phyloP scores from a whole-genome alignment of 2,113 vertebrate genomes.

The Mastomys coucha region DNA sequence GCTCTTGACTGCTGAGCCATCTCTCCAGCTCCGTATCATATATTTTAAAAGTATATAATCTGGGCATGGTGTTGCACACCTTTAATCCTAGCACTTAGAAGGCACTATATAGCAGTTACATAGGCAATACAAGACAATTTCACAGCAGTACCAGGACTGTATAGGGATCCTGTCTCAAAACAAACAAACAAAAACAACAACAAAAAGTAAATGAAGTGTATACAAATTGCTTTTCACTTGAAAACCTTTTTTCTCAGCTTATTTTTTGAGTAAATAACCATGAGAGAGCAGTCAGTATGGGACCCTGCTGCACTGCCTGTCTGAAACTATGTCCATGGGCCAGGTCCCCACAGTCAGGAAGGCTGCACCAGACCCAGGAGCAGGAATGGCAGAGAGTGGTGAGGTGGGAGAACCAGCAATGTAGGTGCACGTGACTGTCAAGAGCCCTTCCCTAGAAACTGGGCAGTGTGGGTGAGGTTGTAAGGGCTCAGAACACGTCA shows the following conservation, averaged over 20 bases:
- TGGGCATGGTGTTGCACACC: background rate
- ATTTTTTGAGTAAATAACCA: slow-evolving; percentile 27
- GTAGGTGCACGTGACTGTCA: background rate
- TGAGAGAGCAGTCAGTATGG: background rate
- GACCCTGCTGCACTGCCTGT: background rate
- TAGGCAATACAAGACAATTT: background rate
- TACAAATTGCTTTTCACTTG: background rate
- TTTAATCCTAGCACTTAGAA: background rate
- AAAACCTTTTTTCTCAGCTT: background rate
- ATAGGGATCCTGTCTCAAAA: background rate
- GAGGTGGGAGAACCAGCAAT: background rate
- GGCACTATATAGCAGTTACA: background rate
- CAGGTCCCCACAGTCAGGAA: background rate
- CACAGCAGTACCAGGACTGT: background rate
- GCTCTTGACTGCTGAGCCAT: too few relatives aligned
- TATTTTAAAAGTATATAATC: slow-evolving; percentile 24
- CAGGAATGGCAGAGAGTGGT: too few relatives aligned
- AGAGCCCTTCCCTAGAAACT: background rate
- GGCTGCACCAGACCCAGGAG: background rate
- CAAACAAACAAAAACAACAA: background rate
- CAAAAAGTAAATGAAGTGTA: slow-evolving; percentile 1
- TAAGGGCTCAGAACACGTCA: background rate
- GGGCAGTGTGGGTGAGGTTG: background rate
- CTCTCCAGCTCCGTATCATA: background rate
- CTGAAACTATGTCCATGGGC: background rate